phyloP scores from a whole-genome alignment of 2,888 invertebrate species.

The Rotaria macrura region DNA sequence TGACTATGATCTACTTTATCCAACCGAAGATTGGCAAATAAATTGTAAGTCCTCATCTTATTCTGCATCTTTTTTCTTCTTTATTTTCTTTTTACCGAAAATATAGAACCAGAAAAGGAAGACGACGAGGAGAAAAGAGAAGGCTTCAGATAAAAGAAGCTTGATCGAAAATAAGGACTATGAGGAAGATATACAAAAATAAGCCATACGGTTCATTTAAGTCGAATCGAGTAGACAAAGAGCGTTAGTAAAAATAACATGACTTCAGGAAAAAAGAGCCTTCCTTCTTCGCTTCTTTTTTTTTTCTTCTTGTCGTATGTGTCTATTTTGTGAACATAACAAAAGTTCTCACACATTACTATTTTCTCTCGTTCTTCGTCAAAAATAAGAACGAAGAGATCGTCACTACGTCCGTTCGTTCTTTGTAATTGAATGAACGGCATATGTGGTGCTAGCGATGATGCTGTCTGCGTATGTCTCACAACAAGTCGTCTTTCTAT shows the following conservation, averaged over 20 bases:
- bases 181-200: background rate
- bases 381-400: background rate
- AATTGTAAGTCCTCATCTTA: background rate
- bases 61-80: background rate
- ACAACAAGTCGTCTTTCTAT: background rate
- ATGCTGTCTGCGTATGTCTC: background rate
- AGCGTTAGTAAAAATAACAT: background rate
- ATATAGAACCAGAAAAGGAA: background rate
- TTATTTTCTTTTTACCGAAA: background rate
- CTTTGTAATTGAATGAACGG: conserved; percentile 7
- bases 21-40: background rate
- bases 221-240: background rate
- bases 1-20: background rate
- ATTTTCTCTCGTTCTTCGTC: background rate
- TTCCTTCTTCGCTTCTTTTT: background rate
- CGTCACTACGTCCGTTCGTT: background rate
- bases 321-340: background rate
- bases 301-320: background rate
- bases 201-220: background rate
- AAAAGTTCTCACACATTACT: background rate
- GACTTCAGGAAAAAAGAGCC: background rate
- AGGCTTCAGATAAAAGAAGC: background rate
- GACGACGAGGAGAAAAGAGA: background rate
- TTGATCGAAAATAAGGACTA: background rate
- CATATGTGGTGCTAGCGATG: background rate